Base-by-base conservation (phyloP, 2,888 invertebrate species). In the Drosophila paramelanica region DNA sequence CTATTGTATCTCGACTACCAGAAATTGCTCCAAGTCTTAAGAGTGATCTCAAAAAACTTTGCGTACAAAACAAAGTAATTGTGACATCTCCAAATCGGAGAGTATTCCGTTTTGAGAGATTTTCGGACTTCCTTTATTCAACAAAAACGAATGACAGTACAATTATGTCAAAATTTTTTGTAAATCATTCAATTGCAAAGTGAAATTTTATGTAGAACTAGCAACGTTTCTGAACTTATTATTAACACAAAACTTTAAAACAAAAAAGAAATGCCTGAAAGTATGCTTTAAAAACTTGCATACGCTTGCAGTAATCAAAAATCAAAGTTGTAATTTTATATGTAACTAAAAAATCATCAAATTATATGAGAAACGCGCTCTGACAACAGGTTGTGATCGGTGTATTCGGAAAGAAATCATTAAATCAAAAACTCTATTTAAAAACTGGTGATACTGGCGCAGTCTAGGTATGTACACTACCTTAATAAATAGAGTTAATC, bases 191-290 rank as follows among this genome's bases (percentile, higher is more conserved):
- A 45, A 52, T 70, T 47, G 51, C 50, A 69, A 69, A 25, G 55
- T 66, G 58, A 61, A 55, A 57, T 57, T 59, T 74, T 82, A 90
- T 90, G 88, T 90, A 90, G 89, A 90, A 91, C 90, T 91, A 91
- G 90, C 90, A 91, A 91, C 90, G 81, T 90, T 87, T 89, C 81
- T 73, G 67, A 78, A 71, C 67, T 38, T 50, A 38, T 58, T 71
- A 57, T 52, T 57, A 78, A 88, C 69, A 65, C 53, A 73, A 75
- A 57, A 68, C 11, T 38, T 14, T 1, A 36, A 8, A 17, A 65
- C 5, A 36, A 55, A 5, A 13, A 7, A 67, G 49, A 52, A 8
- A 51, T 58, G 66, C 76, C 70, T 76, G 72, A 57, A 25, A 53
- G 76, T 70, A 71, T 58, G 33, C 64, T 36, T 69, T 39, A 64